Evolutionary conservation across 2,113 vertebrate species (phyloP).

Genomic region (Solea solea): DNA sequence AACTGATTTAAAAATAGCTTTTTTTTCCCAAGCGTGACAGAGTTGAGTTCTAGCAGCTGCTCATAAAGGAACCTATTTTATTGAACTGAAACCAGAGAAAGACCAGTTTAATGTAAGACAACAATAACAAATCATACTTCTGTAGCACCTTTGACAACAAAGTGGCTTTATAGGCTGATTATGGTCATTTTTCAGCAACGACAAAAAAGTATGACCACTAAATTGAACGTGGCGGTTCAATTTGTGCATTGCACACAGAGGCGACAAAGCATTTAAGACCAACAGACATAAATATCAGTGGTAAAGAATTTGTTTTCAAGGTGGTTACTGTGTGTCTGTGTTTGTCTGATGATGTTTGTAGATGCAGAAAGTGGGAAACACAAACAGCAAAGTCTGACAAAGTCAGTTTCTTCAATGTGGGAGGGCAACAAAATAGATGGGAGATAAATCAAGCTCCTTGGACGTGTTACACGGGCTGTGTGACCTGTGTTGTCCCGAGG

Average conservation of each 20-base stretch:
- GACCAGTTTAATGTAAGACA: neutral
- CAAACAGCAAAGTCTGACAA: neutral
- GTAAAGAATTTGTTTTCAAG: slow-evolving; percentile 3
- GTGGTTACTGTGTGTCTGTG: neutral
- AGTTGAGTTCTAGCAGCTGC: slow-evolving; percentile 16
- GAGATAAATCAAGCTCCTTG: neutral
- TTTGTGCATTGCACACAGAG: too few species aligned
- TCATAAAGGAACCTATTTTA: neutral
- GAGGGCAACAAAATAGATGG: too few species aligned
- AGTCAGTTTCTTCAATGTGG: too few species aligned
- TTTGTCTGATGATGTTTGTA: slow-evolving; percentile 20
- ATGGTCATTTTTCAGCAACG: neutral
- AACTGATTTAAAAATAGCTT: slow-evolving; percentile 10
- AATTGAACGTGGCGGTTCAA: neutral
- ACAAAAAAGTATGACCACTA: neutral
- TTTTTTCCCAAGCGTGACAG: slow-evolving; percentile 13
- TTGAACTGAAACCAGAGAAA: neutral
- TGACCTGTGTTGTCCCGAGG: slow-evolving; percentile 9
- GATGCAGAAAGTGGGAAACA: slow-evolving; percentile 4
- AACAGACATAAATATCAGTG: neutral
- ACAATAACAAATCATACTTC: neutral
- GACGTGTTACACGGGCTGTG: neutral
- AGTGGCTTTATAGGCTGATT: neutral
- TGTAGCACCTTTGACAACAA: neutral
- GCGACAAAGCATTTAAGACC: neutral